These are phyloP conservation scores for Lagopus muta DNA, from an alignment of 2,113 vertebrate genomes.

Conservation along the genomic window DNA sequence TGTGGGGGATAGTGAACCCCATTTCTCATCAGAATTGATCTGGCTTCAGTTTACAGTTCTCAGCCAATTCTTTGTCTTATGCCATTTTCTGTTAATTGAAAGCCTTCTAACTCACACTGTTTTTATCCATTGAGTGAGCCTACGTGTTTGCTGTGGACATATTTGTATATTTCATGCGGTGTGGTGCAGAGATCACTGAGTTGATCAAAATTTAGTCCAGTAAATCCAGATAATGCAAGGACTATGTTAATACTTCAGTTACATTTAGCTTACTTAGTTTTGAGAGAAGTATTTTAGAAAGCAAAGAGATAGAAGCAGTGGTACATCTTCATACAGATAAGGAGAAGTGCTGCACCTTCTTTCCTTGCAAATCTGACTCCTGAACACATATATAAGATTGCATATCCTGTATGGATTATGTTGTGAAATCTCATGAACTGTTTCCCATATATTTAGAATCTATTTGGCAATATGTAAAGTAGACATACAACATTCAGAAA, in stretches of 20 bases:
- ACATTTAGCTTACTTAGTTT: neutral
- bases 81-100: neutral
- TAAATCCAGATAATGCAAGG: neutral
- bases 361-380: neutral
- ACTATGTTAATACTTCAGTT: neutral
- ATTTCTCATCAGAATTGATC: neutral
- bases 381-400: neutral
- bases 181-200: neutral
- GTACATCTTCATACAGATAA: neutral
- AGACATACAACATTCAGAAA: conserved; percentile 71
- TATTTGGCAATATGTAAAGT: conserved; percentile 72
- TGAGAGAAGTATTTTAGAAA: neutral
- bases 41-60: neutral
- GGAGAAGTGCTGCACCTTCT: neutral
- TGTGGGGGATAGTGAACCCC: neutral
- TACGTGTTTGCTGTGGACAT: neutral
- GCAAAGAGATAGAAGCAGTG: neutral
- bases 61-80: neutral
- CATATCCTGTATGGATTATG: conserved; percentile 11
- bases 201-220: neutral
- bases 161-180: neutral
- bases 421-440: conserved; percentile 49
- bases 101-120: neutral
- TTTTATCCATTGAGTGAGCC: neutral
- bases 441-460: conserved; percentile 68